phyloP scores from a whole-genome alignment of 2,113 vertebrate genomes.

The Heterocephalus glaber region DNA sequence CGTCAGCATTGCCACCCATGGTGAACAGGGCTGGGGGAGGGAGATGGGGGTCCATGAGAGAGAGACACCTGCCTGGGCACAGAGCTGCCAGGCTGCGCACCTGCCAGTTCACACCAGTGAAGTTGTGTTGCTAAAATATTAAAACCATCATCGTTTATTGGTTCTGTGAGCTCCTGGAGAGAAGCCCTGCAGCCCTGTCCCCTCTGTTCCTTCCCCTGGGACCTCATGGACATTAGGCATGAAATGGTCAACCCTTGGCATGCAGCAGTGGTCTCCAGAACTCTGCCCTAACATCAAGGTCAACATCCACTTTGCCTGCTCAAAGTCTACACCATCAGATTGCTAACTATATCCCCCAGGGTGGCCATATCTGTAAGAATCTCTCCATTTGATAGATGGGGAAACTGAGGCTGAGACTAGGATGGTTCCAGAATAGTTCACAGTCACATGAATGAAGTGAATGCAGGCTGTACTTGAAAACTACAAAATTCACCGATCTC shows the following conservation, averaged over 20 bases:
- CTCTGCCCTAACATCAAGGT: not conserved
- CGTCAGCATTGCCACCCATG: slow-evolving; percentile 93
- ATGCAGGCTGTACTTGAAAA: not conserved
- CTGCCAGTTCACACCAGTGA: not conserved
- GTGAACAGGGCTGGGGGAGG: slow-evolving; percentile 88
- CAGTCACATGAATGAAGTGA: not conserved
- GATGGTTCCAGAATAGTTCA: not conserved
- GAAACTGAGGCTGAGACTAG: not conserved
- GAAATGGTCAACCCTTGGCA: not conserved
- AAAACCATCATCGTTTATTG: not conserved
- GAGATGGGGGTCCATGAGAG: not conserved
- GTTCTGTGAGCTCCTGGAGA: not conserved
- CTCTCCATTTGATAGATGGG: not conserved
- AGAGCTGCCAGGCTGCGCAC: not conserved
- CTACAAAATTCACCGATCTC: not conserved
- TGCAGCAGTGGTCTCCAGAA: not conserved
- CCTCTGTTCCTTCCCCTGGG: not conserved
- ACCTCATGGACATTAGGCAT: not conserved
- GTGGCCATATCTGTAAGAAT: not conserved
- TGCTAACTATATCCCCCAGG: not conserved
- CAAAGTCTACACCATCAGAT: rapidly evolving
- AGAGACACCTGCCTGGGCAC: not conserved
- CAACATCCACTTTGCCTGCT: not conserved
- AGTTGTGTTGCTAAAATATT: rapidly evolving
- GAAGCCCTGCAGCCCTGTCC: not conserved